These are phyloP conservation scores for Hozukius guyotensis DNA, from an alignment of 2,797 vertebrate species.

Conservation along the genomic window DNA sequence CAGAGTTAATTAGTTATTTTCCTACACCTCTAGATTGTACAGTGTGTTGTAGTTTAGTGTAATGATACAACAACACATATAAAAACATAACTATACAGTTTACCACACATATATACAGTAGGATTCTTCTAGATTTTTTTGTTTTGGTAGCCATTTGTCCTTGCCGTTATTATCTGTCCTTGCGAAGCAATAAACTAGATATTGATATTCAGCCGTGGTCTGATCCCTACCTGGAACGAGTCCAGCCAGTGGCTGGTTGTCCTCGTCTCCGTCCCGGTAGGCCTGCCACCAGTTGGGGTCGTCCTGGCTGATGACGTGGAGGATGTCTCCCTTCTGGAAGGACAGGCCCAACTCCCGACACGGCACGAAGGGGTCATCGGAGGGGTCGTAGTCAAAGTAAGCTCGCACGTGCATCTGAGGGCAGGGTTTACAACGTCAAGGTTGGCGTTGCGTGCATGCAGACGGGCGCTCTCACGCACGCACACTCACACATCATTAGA, in stretches of 20 bases:
- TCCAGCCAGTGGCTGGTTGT: slow-evolving; percentile 96
- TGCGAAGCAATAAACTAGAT: slow-evolving; percentile 2
- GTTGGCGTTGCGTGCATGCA: slow-evolving; percentile 19
- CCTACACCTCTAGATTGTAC: too few species aligned
- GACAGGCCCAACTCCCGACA: slow-evolving; percentile 96
- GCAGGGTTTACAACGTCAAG: slow-evolving; percentile 32
- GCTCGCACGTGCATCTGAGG: slow-evolving; percentile 94
- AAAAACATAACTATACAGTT: neutral
- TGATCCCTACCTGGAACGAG: slow-evolving; percentile 90
- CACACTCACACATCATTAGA: neutral
- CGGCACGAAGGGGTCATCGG: slow-evolving; percentile 96
- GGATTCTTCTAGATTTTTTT: neutral
- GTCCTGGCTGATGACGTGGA: slow-evolving; percentile 97
- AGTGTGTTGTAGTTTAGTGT: too few species aligned
- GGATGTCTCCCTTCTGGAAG: slow-evolving; percentile 98
- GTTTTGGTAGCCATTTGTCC: neutral
- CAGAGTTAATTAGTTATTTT: too few species aligned
- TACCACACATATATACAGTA: neutral
- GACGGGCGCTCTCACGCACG: neutral
- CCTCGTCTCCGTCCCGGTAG: slow-evolving; percentile 97
- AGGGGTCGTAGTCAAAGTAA: slow-evolving; percentile 97
- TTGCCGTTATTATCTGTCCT: neutral
- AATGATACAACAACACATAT: too few species aligned
- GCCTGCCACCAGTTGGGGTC: slow-evolving; percentile 99
- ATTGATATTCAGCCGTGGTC: slow-evolving; percentile 12